Percentiles rank a stretch among this genome's conserved stretches.
Conservation (phyloP, 1,140 invertebrate genomes). For the Hyles vespertilio region DNA sequence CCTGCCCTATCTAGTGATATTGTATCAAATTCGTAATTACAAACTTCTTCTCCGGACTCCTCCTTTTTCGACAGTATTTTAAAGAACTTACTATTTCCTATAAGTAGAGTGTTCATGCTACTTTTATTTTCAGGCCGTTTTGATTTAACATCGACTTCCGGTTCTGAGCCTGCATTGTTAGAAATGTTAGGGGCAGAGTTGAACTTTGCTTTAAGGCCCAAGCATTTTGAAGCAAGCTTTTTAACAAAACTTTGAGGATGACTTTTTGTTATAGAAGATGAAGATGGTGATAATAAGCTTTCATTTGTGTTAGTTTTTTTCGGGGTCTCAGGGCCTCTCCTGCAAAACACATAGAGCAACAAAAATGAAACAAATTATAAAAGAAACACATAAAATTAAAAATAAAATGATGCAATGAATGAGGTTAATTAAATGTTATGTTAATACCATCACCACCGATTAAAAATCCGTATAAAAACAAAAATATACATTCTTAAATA, state of each 20-base stretch:
- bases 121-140: conserved; percentile 47
- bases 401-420: conserved; percentile 12
- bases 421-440: neutral
- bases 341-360: conserved; percentile 72
- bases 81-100: conserved; percentile 71
- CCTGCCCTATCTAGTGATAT: conserved; percentile 65
- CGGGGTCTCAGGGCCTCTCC: conserved; percentile 66
- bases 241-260: conserved; percentile 68
- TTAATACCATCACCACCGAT: conserved; percentile 29
- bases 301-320: conserved; percentile 61
- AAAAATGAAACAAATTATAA: conserved; percentile 51
- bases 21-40: conserved; percentile 68
- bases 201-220: conserved; percentile 69
- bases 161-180: conserved; percentile 49
- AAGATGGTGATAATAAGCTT: conserved; percentile 62
- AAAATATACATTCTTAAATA: no score
- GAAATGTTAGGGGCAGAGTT: conserved; percentile 71
- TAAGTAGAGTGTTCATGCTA: conserved; percentile 51
- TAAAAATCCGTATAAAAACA: no score
- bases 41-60: conserved; percentile 61
- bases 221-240: conserved; percentile 75
- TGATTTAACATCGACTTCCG: conserved; percentile 52
- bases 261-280: conserved; percentile 63
- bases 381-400: conserved; percentile 16
- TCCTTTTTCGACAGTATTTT: conserved; percentile 67